phyloP scores from a whole-genome alignment of 2,888 invertebrate species.

The Anthrax anthrax region DNA sequence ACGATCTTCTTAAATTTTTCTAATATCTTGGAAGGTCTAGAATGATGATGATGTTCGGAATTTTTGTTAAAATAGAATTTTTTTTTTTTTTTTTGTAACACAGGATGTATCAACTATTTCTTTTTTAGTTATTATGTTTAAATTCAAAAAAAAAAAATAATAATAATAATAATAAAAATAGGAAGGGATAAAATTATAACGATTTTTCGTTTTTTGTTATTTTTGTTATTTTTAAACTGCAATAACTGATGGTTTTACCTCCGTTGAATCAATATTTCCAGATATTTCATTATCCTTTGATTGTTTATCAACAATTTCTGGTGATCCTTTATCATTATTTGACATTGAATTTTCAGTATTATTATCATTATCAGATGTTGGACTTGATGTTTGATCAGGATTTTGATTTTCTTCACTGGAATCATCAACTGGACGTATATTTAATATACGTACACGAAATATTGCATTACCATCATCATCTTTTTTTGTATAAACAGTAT shows the following conservation, averaged over 20 bases:
- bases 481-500: slow-evolving; percentile 37
- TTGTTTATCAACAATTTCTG: slow-evolving; percentile 14
- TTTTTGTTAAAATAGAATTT: no score
- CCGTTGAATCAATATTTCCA: slow-evolving; percentile 24
- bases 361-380: neutral
- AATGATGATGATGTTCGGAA: no score
- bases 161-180: no score
- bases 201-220: neutral
- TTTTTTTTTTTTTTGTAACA: no score
- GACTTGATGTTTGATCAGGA: neutral
- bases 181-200: no score
- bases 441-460: slow-evolving; percentile 38
- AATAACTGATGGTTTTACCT: slow-evolving; percentile 25
- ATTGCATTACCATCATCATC: slow-evolving; percentile 26
- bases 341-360: neutral
- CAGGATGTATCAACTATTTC: no score
- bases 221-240: neutral
- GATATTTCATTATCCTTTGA: slow-evolving; percentile 26
- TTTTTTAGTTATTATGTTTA: no score
- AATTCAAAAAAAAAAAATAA: no score
- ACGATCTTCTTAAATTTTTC: no score
- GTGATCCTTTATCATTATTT: slow-evolving; percentile 2
- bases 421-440: slow-evolving; percentile 36
- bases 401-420: slow-evolving; percentile 6
- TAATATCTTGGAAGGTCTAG: no score